A percentile compares a stretch with the other conserved stretches of the same genome.
These are phyloP conservation scores for Connochaetes taurinus DNA, from an alignment of 2,113 vertebrate genomes.

Conservation along the genomic window DNA sequence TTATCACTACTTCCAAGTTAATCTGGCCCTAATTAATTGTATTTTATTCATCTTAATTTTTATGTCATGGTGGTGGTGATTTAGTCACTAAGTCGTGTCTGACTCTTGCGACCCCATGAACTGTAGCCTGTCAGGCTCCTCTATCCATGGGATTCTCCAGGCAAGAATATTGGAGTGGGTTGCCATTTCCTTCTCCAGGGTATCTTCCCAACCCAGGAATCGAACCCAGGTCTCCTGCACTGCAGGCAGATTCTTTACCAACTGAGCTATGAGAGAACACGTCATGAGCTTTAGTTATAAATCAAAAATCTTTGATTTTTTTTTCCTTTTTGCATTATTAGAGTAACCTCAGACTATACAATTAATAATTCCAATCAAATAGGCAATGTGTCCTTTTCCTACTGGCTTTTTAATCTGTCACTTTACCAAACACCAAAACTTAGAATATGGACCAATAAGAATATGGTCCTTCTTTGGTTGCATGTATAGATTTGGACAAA, in stretches of 20 bases:
- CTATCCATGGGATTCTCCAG: too few relatives aligned
- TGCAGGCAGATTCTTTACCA: too few relatives aligned
- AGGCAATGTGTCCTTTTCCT: background rate
- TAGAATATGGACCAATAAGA: background rate
- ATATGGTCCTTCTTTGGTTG: background rate
- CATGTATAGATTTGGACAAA: background rate
- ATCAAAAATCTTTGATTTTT: background rate
- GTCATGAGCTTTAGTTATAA: background rate
- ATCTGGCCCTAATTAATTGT: background rate
- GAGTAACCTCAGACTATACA: background rate
- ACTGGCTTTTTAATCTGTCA: background rate
- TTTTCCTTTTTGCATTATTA: background rate
- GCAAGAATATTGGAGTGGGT: too few relatives aligned
- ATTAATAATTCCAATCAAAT: background rate
- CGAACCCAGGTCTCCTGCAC: too few relatives aligned
- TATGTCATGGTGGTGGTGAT: background rate
- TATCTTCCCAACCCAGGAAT: too few relatives aligned
- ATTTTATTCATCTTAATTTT: background rate
- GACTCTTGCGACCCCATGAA: too few relatives aligned
- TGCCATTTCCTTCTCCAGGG: too few relatives aligned
- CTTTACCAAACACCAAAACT: background rate
- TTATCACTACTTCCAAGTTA: slow-evolving; percentile 15
- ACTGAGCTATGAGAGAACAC: background rate
- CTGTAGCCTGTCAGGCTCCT: too few relatives aligned
- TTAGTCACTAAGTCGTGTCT: too few relatives aligned